Conservation (phyloP, 2,888 invertebrate genomes). For the Drosophila paramelanica region DNA sequence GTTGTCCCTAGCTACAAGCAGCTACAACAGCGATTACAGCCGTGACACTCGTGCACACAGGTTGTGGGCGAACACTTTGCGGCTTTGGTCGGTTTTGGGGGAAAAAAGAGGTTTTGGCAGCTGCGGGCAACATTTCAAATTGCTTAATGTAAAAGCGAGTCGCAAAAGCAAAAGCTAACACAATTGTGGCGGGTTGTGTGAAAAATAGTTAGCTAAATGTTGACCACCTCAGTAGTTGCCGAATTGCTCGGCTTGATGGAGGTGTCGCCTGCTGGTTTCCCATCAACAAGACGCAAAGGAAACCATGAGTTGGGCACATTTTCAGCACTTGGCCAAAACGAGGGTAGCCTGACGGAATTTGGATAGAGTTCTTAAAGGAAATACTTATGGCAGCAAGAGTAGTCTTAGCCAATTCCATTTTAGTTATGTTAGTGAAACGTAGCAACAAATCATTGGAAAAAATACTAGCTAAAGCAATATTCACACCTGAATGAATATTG, state of each 20-base stretch:
- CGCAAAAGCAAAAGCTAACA: constrained; percentile 52
- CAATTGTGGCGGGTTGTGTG: constrained; percentile 26
- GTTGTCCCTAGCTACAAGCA: constrained; percentile 50
- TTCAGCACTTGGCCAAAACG: constrained; percentile 31
- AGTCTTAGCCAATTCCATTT: no score
- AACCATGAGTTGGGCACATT: constrained; percentile 60
- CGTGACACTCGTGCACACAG: constrained; percentile 68
- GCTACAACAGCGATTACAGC: constrained; percentile 72
- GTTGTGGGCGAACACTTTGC: constrained; percentile 61
- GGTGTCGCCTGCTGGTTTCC: constrained; percentile 14
- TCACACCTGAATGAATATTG: background rate
- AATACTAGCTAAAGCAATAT: no score
- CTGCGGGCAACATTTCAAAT: constrained; percentile 71
- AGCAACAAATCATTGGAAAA: no score
- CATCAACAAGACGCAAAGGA: constrained; percentile 48
- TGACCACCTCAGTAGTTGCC: constrained; percentile 56
- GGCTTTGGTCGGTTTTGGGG: constrained; percentile 34
- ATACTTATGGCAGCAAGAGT: background rate
- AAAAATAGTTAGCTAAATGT: constrained; percentile 69
- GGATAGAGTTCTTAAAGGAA: background rate
- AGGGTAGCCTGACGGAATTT: constrained; percentile 14
- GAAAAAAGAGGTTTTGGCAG: constrained; percentile 21
- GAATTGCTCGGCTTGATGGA: background rate
- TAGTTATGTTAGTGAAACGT: no score
- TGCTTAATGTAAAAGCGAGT: constrained; percentile 77